Conservation (phyloP, 2,797 vertebrate species). For the Sebastes iracundus region DNA sequence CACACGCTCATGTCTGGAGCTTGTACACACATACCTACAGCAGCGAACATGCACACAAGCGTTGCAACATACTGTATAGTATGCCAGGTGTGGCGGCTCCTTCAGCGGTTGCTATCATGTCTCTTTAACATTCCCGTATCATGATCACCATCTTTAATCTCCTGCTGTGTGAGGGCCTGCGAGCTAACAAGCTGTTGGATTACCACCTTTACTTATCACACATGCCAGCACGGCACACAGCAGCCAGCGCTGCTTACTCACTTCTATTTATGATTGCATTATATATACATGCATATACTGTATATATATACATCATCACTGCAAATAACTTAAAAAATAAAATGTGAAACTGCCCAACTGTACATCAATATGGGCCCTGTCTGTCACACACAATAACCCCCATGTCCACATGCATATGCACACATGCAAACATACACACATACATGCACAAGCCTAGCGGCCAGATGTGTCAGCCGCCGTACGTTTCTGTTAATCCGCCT, state of each 20-base stretch:
- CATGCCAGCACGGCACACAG: slow-evolving; percentile 50
- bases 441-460: not conserved
- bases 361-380: no score
- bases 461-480: not conserved
- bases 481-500: not conserved
- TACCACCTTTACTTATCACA: slow-evolving; percentile 61
- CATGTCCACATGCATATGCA: not conserved
- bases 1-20: slow-evolving; percentile 26
- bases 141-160: slow-evolving; percentile 67
- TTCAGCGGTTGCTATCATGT: slow-evolving; percentile 33
- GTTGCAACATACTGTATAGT: slow-evolving; percentile 35
- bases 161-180: slow-evolving; percentile 53
- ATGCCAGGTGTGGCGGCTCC: slow-evolving; percentile 45
- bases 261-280: slow-evolving; percentile 30
- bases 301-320: not conserved
- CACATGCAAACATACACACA: not conserved
- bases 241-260: slow-evolving; percentile 1
- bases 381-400: not conserved
- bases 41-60: slow-evolving; percentile 13
- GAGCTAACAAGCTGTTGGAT: slow-evolving; percentile 61
- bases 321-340: not conserved
- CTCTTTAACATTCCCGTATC: slow-evolving; percentile 55
- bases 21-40: slow-evolving; percentile 34
- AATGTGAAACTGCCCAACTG: not conserved
- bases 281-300: not conserved